Evolutionary conservation across 2,888 invertebrate genomes (phyloP).

Genomic region (Automeris io): DNA sequence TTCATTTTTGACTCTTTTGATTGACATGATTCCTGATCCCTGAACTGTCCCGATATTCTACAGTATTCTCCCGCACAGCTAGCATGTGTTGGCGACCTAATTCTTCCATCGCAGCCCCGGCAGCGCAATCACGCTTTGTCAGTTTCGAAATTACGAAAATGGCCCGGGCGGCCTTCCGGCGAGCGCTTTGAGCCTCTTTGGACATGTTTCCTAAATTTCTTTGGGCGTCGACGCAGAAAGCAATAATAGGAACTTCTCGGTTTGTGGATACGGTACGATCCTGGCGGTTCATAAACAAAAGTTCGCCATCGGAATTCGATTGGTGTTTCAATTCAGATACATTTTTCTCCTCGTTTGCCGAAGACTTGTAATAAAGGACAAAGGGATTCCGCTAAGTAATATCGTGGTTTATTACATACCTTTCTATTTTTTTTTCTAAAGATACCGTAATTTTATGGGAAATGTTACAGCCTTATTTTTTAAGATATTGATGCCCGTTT

Average conservation of each 20-base stretch:
- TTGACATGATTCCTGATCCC: too few species aligned
- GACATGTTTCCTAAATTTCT: conserved; percentile 47
- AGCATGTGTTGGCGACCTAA: too few species aligned
- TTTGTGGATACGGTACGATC: conserved; percentile 16
- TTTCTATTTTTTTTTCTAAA: too few species aligned
- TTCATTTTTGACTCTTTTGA: too few species aligned
- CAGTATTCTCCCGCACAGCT: too few species aligned
- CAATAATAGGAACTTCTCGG: conserved; percentile 47
- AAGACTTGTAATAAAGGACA: conserved; percentile 6
- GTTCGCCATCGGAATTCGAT: conserved; percentile 20
- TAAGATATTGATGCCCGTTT: too few species aligned
- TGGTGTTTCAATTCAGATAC: conserved; percentile 21
- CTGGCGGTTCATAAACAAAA: conserved; percentile 17
- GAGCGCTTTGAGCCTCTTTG: conserved; percentile 24
- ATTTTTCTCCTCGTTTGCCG: conserved; percentile 17
- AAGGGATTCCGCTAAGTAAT: neutral
- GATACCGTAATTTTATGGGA: too few species aligned
- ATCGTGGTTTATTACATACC: neutral
- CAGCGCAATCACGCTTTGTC: conserved; percentile 52
- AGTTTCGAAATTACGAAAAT: conserved; percentile 39
- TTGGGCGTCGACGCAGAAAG: conserved; percentile 48
- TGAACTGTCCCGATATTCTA: too few species aligned
- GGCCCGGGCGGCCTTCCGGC: conserved; percentile 44
- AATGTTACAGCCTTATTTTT: too few species aligned
- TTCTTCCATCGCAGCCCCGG: too few species aligned